phyloP scores from a whole-genome alignment of 2,113 vertebrate species.

The Sciurus niger region DNA sequence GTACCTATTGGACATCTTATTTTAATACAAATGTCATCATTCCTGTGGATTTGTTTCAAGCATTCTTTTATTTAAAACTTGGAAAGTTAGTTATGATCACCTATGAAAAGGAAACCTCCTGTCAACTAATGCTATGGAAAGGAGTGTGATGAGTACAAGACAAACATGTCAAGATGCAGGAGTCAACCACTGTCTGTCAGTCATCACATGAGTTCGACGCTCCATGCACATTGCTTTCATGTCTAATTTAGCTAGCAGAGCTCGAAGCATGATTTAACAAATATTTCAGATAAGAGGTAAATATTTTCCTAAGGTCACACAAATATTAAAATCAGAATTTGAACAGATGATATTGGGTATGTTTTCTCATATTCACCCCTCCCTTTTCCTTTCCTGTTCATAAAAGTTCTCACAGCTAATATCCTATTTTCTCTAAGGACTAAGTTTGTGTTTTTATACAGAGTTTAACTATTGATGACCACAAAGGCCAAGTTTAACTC shows the following conservation, averaged over 20 bases:
- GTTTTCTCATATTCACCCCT: background rate
- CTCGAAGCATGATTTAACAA: background rate
- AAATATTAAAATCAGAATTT: constrained; percentile 58
- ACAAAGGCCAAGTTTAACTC: background rate
- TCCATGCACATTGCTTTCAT: background rate
- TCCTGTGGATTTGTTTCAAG: background rate
- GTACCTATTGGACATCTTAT: background rate
- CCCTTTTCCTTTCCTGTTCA: constrained; percentile 39
- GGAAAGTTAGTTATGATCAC: accelerated
- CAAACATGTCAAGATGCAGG: background rate
- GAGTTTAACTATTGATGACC: constrained; percentile 24
- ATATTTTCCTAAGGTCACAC: background rate
- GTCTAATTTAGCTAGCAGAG: constrained; percentile 31
- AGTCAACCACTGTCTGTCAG: background rate
- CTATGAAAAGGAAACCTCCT: background rate
- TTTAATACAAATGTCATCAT: background rate
- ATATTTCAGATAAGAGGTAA: constrained; percentile 51
- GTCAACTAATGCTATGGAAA: background rate
- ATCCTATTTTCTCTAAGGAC: background rate
- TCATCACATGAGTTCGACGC: background rate
- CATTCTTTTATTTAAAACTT: background rate
- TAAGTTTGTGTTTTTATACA: background rate
- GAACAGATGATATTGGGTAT: background rate
- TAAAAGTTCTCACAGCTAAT: constrained; percentile 13
- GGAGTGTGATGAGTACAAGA: background rate